These are phyloP conservation scores for Nannoperca obscura DNA, from an alignment of 2,797 vertebrate species.

Conservation along the genomic window DNA sequence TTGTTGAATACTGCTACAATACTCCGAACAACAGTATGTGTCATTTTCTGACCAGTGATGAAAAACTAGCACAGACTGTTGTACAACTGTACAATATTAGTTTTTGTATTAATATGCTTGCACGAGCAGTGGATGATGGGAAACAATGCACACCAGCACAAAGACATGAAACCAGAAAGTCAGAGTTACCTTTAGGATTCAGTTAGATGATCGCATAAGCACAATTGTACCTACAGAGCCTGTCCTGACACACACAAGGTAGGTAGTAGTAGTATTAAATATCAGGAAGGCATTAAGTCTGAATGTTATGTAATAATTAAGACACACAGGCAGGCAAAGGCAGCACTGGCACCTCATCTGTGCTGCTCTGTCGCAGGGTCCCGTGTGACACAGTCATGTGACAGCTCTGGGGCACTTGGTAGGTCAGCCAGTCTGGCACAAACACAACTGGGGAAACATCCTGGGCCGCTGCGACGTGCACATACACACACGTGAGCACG, in stretches of 20 bases:
- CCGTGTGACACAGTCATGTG: conserved; percentile 64
- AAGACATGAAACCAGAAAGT: background rate
- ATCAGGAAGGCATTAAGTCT: conserved; percentile 8
- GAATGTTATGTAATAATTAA: conserved; percentile 51
- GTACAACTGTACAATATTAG: background rate
- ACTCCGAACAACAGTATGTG: background rate
- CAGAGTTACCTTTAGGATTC: background rate
- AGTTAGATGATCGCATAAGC: background rate
- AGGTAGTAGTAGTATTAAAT: background rate
- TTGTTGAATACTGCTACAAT: background rate
- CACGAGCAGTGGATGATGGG: background rate
- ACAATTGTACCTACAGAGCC: background rate
- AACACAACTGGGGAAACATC: conserved; percentile 59
- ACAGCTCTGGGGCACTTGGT: conserved; percentile 55
- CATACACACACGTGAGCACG: background rate
- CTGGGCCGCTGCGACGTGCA: conserved; percentile 16
- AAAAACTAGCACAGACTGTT: background rate
- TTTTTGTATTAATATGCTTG: background rate
- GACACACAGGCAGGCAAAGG: conserved; percentile 41
- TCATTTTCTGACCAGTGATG: background rate
- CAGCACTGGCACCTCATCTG: conserved; percentile 56
- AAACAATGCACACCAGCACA: conserved; percentile 2
- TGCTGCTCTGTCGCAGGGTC: conserved; percentile 38
- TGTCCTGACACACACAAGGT: conserved; percentile 8
- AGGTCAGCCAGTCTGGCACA: conserved; percentile 69